Percentiles rank a stretch among this genome's conserved stretches.
Evolutionary conservation across 2,888 invertebrate genomes (phyloP).

Genomic region (Balanococcus diminutus): DNA sequence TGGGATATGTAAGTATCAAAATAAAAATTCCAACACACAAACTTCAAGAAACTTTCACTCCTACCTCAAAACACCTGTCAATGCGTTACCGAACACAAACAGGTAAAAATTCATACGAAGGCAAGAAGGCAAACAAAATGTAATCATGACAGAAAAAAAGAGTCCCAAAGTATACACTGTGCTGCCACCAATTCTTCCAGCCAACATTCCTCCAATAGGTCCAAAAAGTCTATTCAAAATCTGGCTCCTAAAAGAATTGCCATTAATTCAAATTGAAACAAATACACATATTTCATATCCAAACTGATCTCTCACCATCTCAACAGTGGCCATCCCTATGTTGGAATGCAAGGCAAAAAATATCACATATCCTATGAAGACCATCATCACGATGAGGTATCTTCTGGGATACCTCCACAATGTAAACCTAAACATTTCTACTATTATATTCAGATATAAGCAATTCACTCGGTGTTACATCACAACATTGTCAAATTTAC

Average conservation of each 20-base stretch:
- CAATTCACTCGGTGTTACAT: too few species aligned
- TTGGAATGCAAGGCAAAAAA: not conserved
- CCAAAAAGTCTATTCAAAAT: not conserved
- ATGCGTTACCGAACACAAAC: not conserved
- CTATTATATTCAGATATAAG: too few species aligned
- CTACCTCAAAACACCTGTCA: slow-evolving; percentile 6
- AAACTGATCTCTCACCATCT: too few species aligned
- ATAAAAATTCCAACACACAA: too few species aligned
- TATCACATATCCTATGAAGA: not conserved
- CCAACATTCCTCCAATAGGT: not conserved
- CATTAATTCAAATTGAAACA: not conserved
- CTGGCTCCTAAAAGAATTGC: not conserved
- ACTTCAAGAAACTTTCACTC: too few species aligned
- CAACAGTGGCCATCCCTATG: not conserved
- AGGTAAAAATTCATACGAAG: not conserved
- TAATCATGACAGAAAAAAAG: not conserved
- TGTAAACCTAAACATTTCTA: too few species aligned
- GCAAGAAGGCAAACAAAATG: not conserved
- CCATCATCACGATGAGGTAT: not conserved
- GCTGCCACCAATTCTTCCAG: not conserved
- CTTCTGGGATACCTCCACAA: not conserved
- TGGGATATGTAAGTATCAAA: too few species aligned
- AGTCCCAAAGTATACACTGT: not conserved
- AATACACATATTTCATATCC: not conserved
- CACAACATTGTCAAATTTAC: too few species aligned